Percentiles rank a stretch among this genome's conserved stretches.
Evolutionary conservation across 1,140 invertebrate species (phyloP).

Genomic region (Lordiphosa collinella): DNA sequence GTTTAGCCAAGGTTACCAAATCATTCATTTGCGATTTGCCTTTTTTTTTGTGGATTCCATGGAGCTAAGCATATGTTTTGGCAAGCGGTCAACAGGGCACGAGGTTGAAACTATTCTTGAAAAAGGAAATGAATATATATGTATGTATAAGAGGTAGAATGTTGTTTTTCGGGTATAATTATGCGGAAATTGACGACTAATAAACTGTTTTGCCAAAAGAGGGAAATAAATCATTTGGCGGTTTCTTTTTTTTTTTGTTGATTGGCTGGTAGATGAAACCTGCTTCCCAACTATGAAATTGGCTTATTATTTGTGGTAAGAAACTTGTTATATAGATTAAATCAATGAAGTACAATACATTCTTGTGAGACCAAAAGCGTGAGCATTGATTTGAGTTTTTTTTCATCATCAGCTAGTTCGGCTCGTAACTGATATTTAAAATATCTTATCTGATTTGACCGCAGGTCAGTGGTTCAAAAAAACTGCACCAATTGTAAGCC

Average conservation of each 20-base stretch:
- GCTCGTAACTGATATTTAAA: too few relatives aligned
- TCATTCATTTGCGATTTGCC: conserved; percentile 17
- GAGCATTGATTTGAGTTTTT: too few relatives aligned
- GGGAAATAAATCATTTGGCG: conserved; percentile 5
- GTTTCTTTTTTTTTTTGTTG: too few relatives aligned
- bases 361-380: too few relatives aligned
- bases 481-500: too few relatives aligned
- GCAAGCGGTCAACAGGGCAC: conserved; percentile 51
- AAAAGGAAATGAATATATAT: conserved; percentile 28
- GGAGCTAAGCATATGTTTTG: conserved; percentile 28
- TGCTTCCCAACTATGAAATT: conserved; percentile 13
- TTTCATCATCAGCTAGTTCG: too few relatives aligned
- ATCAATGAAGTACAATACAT: too few relatives aligned
- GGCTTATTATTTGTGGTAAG: background rate
- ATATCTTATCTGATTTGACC: too few relatives aligned
- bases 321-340: background rate
- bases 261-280: background rate
- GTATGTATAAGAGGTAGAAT: background rate
- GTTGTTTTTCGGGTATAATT: conserved; percentile 4
- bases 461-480: too few relatives aligned
- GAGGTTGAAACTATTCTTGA: conserved; percentile 28
- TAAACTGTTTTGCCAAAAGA: background rate
- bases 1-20: conserved; percentile 21
- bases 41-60: conserved; percentile 18
- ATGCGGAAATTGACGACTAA: conserved; percentile 4